Conservation (phyloP, 2,888 invertebrate species). For the Amphipyra tragopoginis region DNA sequence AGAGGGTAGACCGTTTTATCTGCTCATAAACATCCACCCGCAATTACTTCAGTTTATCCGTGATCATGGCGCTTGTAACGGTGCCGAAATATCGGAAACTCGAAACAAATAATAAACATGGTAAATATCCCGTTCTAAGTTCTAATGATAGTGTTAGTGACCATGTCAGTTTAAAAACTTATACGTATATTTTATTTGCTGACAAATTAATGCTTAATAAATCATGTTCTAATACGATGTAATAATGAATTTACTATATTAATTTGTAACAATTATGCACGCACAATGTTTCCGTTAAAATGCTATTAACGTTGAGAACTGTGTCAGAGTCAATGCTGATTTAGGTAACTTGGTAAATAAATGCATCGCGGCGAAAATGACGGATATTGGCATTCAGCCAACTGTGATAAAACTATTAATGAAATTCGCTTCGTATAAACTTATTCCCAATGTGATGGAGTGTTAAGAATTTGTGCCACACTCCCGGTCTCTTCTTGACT, state of each 20-base stretch:
- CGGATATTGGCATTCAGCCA: slow-evolving; percentile 57
- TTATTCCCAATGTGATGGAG: slow-evolving; percentile 11
- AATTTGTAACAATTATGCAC: neutral
- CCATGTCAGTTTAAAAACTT: too few species aligned
- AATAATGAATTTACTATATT: neutral
- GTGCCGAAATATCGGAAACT: too few species aligned
- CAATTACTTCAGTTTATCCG: too few species aligned
- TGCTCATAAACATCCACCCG: too few species aligned
- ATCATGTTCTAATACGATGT: neutral
- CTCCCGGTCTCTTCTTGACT: neutral
- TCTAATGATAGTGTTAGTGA: too few species aligned
- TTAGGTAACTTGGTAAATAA: slow-evolving; percentile 45
- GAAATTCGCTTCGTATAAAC: slow-evolving; percentile 27
- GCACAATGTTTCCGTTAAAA: slow-evolving; percentile 11
- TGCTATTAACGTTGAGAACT: slow-evolving; percentile 9
- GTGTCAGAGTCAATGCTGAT: slow-evolving; percentile 41
- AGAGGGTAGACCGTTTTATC: too few species aligned
- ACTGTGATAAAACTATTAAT: slow-evolving; percentile 53
- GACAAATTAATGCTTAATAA: neutral
- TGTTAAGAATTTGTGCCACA: slow-evolving; percentile 1
- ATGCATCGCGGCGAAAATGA: slow-evolving; percentile 36
- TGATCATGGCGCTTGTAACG: too few species aligned
- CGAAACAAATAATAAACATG: too few species aligned
- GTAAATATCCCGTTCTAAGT: too few species aligned
- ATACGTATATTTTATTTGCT: too few species aligned